Percentiles rank a stretch among this genome's conserved stretches.
These are phyloP conservation scores for Sylvietta virens DNA, from an alignment of 2,113 vertebrate genomes.

Conservation along the genomic window DNA sequence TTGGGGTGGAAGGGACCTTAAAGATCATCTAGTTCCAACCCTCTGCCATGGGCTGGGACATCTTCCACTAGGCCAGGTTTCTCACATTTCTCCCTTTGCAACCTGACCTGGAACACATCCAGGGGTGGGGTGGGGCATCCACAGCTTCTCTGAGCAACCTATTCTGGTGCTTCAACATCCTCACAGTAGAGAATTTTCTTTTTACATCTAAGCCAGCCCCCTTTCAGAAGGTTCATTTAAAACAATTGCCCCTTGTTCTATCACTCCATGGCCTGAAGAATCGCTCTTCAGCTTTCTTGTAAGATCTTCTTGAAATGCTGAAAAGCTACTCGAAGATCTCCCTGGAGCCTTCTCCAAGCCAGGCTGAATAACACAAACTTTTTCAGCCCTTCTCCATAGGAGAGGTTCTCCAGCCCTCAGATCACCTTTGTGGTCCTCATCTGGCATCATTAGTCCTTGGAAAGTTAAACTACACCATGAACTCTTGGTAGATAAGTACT, in stretches of 20 bases:
- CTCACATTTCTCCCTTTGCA: neutral
- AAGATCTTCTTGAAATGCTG: neutral
- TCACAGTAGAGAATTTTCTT: neutral
- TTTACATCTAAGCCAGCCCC: neutral
- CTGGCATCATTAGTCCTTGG: neutral
- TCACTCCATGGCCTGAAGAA: neutral
- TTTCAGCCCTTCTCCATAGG: neutral
- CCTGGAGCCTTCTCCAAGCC: neutral
- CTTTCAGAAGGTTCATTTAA: neutral
- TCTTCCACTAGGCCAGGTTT: neutral
- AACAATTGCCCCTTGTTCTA: neutral
- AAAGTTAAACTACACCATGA: neutral
- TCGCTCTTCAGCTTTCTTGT: neutral
- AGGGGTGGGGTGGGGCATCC: neutral
- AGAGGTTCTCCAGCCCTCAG: neutral
- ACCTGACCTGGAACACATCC: neutral
- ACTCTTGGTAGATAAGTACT: neutral
- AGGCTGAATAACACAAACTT: neutral
- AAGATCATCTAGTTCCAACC: neutral
- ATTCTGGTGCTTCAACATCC: neutral
- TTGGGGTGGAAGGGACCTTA: neutral
- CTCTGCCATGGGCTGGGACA: too few species aligned
- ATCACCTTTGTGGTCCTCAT: neutral
- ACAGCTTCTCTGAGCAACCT: neutral
- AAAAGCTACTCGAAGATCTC: neutral